Evolutionary conservation across 1,140 invertebrate genomes (phyloP).

Genomic region (Lepidurus arcticus): DNA sequence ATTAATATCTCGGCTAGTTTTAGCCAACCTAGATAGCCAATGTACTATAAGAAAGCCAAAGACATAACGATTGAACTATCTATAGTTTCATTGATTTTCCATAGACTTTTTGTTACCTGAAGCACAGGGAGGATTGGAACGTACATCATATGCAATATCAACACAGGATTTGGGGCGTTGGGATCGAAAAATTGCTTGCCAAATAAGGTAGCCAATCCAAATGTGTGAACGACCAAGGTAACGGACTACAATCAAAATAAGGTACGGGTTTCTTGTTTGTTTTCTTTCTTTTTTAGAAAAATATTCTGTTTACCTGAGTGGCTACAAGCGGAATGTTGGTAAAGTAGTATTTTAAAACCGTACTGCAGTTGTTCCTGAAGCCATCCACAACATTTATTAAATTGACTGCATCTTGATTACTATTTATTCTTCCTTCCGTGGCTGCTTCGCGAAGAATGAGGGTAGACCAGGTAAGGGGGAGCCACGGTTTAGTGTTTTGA

Average conservation of each 20-base stretch:
- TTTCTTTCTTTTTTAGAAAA: neutral
- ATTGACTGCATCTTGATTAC: slow-evolving; percentile 21
- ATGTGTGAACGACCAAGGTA: slow-evolving; percentile 30
- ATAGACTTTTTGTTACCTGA: slow-evolving; percentile 15
- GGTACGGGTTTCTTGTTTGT: neutral
- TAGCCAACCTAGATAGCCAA: slow-evolving; percentile 31
- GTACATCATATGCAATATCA: slow-evolving; percentile 24
- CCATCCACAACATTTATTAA: slow-evolving; percentile 20
- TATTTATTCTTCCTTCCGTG: neutral
- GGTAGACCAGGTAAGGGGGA: slow-evolving; percentile 17
- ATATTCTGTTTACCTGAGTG: slow-evolving; percentile 23
- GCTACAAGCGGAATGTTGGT: slow-evolving; percentile 30
- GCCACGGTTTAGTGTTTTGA: neutral
- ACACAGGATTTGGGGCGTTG: neutral
- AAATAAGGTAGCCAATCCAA: slow-evolving; percentile 29
- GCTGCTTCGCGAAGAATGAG: slow-evolving; percentile 24
- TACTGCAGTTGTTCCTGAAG: slow-evolving; percentile 29
- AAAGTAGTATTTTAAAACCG: slow-evolving; percentile 29
- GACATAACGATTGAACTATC: neutral
- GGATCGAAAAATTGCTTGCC: slow-evolving; percentile 30
- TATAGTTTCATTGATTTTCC: neutral
- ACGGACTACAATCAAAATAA: slow-evolving; percentile 23
- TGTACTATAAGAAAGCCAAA: slow-evolving; percentile 27
- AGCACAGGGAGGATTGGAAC: slow-evolving; percentile 26
- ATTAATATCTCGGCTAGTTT: slow-evolving; percentile 31